Conservation (phyloP, 1,140 invertebrate species). For the Pogonognathellus flavescens region DNA sequence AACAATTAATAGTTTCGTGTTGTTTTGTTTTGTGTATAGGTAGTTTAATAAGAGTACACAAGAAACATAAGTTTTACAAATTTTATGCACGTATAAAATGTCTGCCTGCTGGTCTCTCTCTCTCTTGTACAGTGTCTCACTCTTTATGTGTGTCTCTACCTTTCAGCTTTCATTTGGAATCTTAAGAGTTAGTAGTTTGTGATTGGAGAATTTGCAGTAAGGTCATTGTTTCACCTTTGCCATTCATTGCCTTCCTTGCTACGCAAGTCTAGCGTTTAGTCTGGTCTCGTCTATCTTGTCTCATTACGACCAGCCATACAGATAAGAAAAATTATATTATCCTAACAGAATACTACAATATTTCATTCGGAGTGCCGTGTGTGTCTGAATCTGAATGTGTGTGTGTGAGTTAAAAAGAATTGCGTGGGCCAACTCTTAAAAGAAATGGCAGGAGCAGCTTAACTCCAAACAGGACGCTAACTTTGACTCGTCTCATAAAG, state of each 20-base stretch:
- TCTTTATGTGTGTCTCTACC: neutral
- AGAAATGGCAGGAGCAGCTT: conserved; percentile 13
- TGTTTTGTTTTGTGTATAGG: neutral
- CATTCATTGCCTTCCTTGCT: conserved; percentile 42
- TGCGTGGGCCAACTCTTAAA: conserved; percentile 14
- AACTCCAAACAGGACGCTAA: neutral
- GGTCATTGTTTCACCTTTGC: conserved; percentile 46
- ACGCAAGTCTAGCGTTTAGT: conserved; percentile 25
- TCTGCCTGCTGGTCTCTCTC: neutral
- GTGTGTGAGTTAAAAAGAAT: neutral
- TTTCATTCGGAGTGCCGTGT: conserved; percentile 20
- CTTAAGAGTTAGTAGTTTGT: neutral
- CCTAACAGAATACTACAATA: neutral
- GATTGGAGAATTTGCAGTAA: conserved; percentile 33
- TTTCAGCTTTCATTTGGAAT: conserved; percentile 31
- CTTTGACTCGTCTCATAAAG: neutral
- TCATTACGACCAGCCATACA: neutral
- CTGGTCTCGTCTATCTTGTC: conserved; percentile 32
- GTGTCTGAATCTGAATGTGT: neutral
- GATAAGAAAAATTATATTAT: neutral
- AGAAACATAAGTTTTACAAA: conserved; percentile 8
- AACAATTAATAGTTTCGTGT: conserved; percentile 20
- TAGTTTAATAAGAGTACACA: neutral
- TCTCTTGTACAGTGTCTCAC: neutral
- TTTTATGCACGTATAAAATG: conserved; percentile 36